Evolutionary conservation across 2,888 invertebrate genomes (phyloP), one percentile per base, ranked within the genome.

Genomic region (Hedya salicella): DNA sequence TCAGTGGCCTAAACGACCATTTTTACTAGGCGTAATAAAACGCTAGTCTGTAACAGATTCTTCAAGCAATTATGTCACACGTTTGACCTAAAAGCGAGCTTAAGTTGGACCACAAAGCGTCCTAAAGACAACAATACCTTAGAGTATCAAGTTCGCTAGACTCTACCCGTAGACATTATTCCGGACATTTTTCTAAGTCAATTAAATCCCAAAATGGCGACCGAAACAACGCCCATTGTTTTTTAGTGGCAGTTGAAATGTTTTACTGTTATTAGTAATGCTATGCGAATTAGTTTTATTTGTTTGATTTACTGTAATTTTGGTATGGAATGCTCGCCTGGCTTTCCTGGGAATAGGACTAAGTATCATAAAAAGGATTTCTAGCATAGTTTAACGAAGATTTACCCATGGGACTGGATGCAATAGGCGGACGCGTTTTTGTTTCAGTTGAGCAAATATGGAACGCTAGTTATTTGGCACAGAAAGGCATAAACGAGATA

Each of bases 141-240:
- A 3, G 6, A 48, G n/a, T n/a, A 2, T 11, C 19, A n/a, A 36
- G 42, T 5, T 56, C 14, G 42, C 52, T 13, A 48, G n/a, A 32
- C 17, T 17, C 42, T 25, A 44, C 57, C 65, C 61, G 61, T 53
- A 61, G 48, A 40, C 70, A 73, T 73, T 76, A 74, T 68, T 70
- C 70, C 71, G 68, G 69, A 73, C 76, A 80, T 79, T 83, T 87
- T 87, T 88, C 84, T 83, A 85, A 87, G 85, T 86, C 88, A 88
- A 89, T 89, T 90, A 89, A 86, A 85, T 85, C 75, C 78, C 70
- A 84, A 85, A 74, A 84, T 83, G 82, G 85, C 83, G 75, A 72
- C 69, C 70, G 77, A 75, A 69, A 74, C 78, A 75, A 46, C 60
- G 65, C 53, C 69, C 66, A 69, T 75, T 72, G 79, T 81, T 83